Conservation (phyloP, 2,888 invertebrate species). For the Panopea generosa region DNA sequence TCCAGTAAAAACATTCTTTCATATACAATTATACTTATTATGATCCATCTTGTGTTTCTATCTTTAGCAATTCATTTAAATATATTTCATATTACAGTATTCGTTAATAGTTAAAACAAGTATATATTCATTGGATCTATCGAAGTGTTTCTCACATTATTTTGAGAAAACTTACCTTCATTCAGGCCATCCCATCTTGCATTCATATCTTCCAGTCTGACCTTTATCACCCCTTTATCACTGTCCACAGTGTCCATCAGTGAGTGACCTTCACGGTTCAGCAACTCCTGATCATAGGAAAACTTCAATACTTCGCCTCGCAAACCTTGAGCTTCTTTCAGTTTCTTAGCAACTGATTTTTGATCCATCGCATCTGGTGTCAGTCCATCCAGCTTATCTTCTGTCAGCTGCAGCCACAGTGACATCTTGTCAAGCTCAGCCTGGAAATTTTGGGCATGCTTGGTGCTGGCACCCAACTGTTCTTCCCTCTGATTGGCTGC, state of each 20-base stretch:
- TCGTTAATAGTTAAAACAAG: too few relatives aligned
- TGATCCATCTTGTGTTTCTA: too few relatives aligned
- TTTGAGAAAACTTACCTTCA: slow-evolving; percentile 71
- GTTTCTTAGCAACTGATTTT: slow-evolving; percentile 91
- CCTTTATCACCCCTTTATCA: slow-evolving; percentile 95
- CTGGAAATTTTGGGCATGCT: slow-evolving; percentile 90
- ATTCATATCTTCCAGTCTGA: slow-evolving; percentile 92
- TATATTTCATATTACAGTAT: too few relatives aligned
- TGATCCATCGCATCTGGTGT: slow-evolving; percentile 89
- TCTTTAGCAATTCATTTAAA: too few relatives aligned
- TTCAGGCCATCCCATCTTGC: slow-evolving; percentile 94
- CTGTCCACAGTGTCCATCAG: slow-evolving; percentile 95
- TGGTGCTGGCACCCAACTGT: slow-evolving; percentile 88
- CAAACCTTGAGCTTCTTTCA: slow-evolving; percentile 94
- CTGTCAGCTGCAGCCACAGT: slow-evolving; percentile 93
- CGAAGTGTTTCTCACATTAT: too few relatives aligned
- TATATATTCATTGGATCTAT: too few relatives aligned
- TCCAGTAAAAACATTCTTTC: too few relatives aligned
- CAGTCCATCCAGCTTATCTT: slow-evolving; percentile 92
- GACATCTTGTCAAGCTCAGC: slow-evolving; percentile 89
- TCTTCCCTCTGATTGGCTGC: slow-evolving; percentile 91
- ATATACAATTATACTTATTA: too few relatives aligned
- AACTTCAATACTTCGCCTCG: slow-evolving; percentile 97
- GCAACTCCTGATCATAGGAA: slow-evolving; percentile 95
- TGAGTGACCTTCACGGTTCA: slow-evolving; percentile 89